Percentiles rank a stretch among this genome's conserved stretches.
phyloP scores from a whole-genome alignment of 1,140 invertebrate genomes.

The Procambarus virginalis region DNA sequence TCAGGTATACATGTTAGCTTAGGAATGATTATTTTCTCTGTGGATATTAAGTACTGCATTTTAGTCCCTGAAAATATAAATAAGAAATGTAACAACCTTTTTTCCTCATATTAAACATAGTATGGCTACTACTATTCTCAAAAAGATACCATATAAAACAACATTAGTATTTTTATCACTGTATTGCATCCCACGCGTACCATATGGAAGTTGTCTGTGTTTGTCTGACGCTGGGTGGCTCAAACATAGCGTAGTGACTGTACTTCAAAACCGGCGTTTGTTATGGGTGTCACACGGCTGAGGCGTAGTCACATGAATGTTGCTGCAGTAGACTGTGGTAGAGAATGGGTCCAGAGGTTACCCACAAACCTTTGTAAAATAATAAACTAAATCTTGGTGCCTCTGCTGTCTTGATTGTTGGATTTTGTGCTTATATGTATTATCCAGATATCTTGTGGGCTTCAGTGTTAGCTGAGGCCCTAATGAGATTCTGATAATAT shows the following conservation, averaged over 20 bases:
- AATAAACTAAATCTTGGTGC: not conserved
- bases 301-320: slow-evolving; percentile 62
- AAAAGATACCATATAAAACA: slow-evolving; percentile 41
- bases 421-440: not conserved
- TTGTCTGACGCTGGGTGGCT: slow-evolving; percentile 62
- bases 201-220: slow-evolving; percentile 63
- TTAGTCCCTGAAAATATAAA: slow-evolving; percentile 37
- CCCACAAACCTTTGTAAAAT: not conserved
- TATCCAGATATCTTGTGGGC: not conserved
- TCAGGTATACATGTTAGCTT: slow-evolving; percentile 44
- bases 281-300: slow-evolving; percentile 53
- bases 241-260: slow-evolving; percentile 55
- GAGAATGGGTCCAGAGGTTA: slow-evolving; percentile 30
- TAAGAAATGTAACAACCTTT: slow-evolving; percentile 34
- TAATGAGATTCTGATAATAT: not conserved
- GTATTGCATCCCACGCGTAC: slow-evolving; percentile 66
- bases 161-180: slow-evolving; percentile 59
- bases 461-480: not conserved
- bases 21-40: slow-evolving; percentile 53
- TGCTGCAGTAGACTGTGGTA: slow-evolving; percentile 65
- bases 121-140: slow-evolving; percentile 13
- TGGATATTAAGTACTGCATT: slow-evolving; percentile 48
- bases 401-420: slow-evolving; percentile 3
- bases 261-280: slow-evolving; percentile 57
- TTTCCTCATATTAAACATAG: slow-evolving; percentile 28